Evolutionary conservation across 1,140 invertebrate species (phyloP), one percentile per base, ranked within the genome.

Genomic region (Neodiprion pinetum): DNA sequence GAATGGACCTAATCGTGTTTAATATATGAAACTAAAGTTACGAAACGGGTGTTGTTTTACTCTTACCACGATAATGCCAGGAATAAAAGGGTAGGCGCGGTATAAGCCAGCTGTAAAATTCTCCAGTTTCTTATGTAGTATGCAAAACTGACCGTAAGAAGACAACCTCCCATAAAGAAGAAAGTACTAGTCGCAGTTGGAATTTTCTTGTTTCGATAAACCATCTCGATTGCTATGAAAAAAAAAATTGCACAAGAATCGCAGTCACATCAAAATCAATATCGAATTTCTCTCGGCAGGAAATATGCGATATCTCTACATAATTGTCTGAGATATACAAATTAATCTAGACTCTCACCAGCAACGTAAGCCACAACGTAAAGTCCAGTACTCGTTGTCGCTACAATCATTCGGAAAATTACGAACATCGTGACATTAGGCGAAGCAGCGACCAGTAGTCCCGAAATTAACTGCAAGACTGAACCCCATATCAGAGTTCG

Each of bases 281-380:
- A 23, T 23, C 28, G 21, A 47, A 3, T 66, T 21, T 66, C 14
- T n/a, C 14, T 48, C 17, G 71, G 48, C 28, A 65, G 47, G 21
- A 65, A 47, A 53, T 21, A 53, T 21, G 28, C 5, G 28, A 40
- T 40, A 40, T 40, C 28, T 40, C 28, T 40, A 40, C 28, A 40
- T 40, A 21, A 21, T 21, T 17, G 11, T 67, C 23, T 48, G 67
- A 66, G 14, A 9, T 28, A n/a, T 73, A 67, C 80, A 40, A 40
- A 40, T 40, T 1, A 5, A 40, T 40, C 28, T 40, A 40, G 28
- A 40, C 28, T 40, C 79, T 90, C 88, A 94, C 93, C 92, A 72
- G 96, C 92, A 11, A 95, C 94, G 82, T 95, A 96, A 68, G 93
- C 93, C 14, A 95, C 93, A 71, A 95, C 86, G 81, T 95, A 95